phyloP scores from a whole-genome alignment of 2,113 vertebrate species.

The Podarcis raffonei region DNA sequence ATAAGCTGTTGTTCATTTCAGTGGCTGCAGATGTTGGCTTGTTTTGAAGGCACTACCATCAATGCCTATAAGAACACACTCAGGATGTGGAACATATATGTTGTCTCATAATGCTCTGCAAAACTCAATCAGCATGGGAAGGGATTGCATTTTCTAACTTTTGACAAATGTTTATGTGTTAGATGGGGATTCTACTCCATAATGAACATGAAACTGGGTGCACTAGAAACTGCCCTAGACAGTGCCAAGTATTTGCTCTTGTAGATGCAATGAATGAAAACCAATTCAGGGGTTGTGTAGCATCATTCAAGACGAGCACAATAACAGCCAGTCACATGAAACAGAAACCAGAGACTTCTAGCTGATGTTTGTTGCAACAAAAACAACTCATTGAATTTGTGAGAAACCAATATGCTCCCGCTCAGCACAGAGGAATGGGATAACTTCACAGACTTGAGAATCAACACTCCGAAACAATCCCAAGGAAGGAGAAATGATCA shows the following conservation, averaged over 20 bases:
- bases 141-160: not conserved
- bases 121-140: not conserved
- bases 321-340: not conserved
- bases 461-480: too few species aligned
- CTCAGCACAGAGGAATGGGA: too few species aligned
- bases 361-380: not conserved
- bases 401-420: too few species aligned
- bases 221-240: not conserved
- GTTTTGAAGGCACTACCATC: not conserved
- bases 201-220: not conserved
- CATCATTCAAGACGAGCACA: not conserved
- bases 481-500: too few species aligned
- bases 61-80: not conserved
- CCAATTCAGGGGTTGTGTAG: not conserved
- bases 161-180: not conserved
- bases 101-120: not conserved
- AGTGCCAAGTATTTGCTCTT: not conserved
- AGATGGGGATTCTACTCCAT: not conserved
- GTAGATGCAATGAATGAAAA: not conserved
- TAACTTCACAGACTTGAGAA: too few species aligned
- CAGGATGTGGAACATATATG: not conserved
- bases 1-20: not conserved
- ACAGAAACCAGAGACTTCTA: not conserved
- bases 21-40: not conserved
- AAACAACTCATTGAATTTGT: not conserved